These are phyloP conservation scores for Corydoras maculifer DNA, from an alignment of 2,113 vertebrate species.

Conservation along the genomic window DNA sequence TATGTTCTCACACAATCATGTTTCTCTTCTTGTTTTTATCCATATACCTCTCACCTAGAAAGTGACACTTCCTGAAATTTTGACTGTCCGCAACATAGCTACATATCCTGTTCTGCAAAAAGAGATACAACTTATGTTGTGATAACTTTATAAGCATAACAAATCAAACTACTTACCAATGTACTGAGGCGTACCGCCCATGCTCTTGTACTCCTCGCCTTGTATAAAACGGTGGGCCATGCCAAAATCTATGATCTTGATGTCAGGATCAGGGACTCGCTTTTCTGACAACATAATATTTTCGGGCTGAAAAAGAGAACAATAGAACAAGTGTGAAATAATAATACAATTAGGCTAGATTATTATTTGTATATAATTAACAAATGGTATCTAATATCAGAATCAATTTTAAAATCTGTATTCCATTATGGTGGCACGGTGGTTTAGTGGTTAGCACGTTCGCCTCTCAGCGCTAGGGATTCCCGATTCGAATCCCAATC, in stretches of 20 bases:
- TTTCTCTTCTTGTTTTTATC: conserved; percentile 30
- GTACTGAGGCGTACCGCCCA: conserved; percentile 79
- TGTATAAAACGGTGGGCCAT: conserved; percentile 62
- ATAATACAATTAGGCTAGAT: neutral
- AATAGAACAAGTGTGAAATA: neutral
- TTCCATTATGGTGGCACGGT: neutral
- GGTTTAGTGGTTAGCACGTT: too few species aligned
- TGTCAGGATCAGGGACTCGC: conserved; percentile 45
- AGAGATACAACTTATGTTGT: neutral
- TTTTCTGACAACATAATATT: conserved; percentile 73
- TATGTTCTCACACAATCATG: neutral
- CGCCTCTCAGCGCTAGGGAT: too few species aligned
- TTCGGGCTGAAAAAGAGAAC: conserved; percentile 61
- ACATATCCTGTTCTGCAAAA: conserved; percentile 1
- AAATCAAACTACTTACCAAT: conserved; percentile 60
- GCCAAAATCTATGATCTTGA: conserved; percentile 75
- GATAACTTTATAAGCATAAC: neutral
- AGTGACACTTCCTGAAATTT: conserved; percentile 32
- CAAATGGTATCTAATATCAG: too few species aligned
- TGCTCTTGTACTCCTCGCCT: conserved; percentile 60
- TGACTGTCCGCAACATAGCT: conserved; percentile 19
- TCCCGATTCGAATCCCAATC: too few species aligned
- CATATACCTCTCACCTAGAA: conserved; percentile 18
- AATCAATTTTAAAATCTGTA: neutral
- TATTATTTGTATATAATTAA: too few species aligned